phyloP scores from a whole-genome alignment of 2,113 vertebrate species.

The Polyodon spathula region DNA sequence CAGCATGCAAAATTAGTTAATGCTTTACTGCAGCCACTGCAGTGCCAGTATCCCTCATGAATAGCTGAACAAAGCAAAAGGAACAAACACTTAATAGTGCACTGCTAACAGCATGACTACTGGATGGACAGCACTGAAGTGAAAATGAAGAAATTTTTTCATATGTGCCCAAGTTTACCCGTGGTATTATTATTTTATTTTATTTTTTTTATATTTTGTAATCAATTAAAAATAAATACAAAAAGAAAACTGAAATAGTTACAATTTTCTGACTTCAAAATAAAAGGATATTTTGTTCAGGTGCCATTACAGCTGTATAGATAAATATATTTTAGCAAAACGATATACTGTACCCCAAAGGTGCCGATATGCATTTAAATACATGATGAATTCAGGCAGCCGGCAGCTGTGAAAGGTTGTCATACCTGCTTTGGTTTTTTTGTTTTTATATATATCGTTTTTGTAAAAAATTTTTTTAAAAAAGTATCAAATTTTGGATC shows the following conservation, averaged over 20 bases:
- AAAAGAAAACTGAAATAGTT: background rate
- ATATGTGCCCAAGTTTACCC: background rate
- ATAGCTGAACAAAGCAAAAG: background rate
- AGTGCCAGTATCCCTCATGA: constrained; percentile 2
- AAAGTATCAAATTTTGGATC: no score
- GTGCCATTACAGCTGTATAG: background rate
- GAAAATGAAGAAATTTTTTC: background rate
- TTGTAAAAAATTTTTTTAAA: no score
- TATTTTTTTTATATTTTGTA: no score
- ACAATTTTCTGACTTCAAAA: background rate
- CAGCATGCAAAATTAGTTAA: background rate
- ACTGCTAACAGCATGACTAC: background rate
- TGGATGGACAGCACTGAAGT: background rate
- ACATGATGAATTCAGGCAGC: background rate
- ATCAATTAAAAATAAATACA: no score
- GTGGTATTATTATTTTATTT: background rate
- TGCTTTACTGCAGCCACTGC: background rate
- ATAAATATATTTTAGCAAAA: background rate
- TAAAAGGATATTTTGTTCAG: background rate
- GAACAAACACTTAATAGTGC: background rate
- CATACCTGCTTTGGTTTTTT: background rate
- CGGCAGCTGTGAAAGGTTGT: background rate
- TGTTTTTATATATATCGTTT: no score
- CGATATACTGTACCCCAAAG: background rate
- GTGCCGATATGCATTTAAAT: background rate